phyloP scores from a whole-genome alignment of 2,888 invertebrate genomes.

The Mimumesa dahlbomi region DNA sequence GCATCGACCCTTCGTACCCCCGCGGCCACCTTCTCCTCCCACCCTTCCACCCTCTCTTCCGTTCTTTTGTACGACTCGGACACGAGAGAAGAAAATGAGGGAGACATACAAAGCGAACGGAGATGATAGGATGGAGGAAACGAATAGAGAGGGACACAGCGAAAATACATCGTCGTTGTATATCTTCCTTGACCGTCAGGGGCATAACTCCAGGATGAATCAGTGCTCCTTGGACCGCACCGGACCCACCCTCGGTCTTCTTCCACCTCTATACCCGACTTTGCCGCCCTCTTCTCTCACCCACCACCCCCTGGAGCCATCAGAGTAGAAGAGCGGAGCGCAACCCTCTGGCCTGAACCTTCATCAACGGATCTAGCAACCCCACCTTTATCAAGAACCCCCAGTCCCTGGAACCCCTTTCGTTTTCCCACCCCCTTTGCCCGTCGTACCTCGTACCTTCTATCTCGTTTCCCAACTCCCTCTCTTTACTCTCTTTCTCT shows the following conservation, averaged over 20 bases:
- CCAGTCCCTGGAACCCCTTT: conserved; percentile 74
- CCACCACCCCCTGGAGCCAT: conserved; percentile 73
- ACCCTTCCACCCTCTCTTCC: conserved; percentile 44
- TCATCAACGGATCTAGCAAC: conserved; percentile 79
- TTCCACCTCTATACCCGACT: conserved; percentile 68
- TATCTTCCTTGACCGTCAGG: conserved; percentile 73
- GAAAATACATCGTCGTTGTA: conserved; percentile 73
- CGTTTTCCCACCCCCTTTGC: conserved; percentile 48
- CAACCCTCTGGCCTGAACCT: conserved; percentile 79
- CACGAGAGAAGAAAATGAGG: conserved; percentile 40
- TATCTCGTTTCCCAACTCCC: conserved; percentile 55
- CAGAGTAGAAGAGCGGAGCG: conserved; percentile 78
- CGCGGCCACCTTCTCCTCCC: conserved; percentile 44
- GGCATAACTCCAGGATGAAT: conserved; percentile 78
- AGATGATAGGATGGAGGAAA: conserved; percentile 39
- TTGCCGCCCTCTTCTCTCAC: conserved; percentile 54
- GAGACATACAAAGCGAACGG: conserved; percentile 10
- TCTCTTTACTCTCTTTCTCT: conserved; percentile 52
- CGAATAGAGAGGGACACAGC: conserved; percentile 49
- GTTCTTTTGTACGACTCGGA: conserved; percentile 40
- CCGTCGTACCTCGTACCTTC: too few relatives aligned
- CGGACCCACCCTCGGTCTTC: conserved; percentile 71
- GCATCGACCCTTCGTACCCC: conserved; percentile 43
- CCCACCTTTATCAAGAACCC: conserved; percentile 69
- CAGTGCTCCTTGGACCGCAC: conserved; percentile 78